phyloP scores from a whole-genome alignment of 2,113 vertebrate species.

The Corydoras sp. region DNA sequence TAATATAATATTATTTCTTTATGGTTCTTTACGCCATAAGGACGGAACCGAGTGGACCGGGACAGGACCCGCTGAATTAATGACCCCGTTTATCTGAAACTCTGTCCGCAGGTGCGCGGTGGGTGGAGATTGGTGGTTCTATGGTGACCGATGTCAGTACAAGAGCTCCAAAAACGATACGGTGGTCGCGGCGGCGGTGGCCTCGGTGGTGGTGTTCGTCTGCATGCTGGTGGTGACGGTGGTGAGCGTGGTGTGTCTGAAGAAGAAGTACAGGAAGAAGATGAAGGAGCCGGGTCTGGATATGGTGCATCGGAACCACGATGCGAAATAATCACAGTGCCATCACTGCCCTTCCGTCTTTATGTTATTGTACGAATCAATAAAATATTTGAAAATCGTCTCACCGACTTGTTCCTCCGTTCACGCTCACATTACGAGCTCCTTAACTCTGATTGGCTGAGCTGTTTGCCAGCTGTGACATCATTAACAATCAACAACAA shows the following conservation, averaged over 20 bases:
- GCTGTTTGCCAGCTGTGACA: no score
- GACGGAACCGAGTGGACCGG: no score
- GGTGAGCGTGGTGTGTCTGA: slow-evolving; percentile 58
- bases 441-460: no score
- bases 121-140: slow-evolving; percentile 80
- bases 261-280: slow-evolving; percentile 55
- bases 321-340: background rate
- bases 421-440: no score
- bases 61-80: no score
- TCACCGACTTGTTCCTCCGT: no score
- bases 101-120: slow-evolving; percentile 69
- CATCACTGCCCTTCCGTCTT: no score
- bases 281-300: accelerated
- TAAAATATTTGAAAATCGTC: no score
- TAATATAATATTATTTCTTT: no score
- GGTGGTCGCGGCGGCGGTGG: slow-evolving; percentile 56
- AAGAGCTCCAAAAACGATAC: slow-evolving; percentile 66
- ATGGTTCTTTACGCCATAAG: no score
- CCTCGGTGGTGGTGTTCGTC: slow-evolving; percentile 56
- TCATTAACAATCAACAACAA: no score
- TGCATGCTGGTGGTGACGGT: slow-evolving; percentile 60
- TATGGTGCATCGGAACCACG: background rate
- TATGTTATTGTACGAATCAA: no score
- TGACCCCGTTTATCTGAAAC: background rate
- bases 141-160: slow-evolving; percentile 73